phyloP scores from a whole-genome alignment of 2,888 invertebrate species.

The Epinotia brunnichana region DNA sequence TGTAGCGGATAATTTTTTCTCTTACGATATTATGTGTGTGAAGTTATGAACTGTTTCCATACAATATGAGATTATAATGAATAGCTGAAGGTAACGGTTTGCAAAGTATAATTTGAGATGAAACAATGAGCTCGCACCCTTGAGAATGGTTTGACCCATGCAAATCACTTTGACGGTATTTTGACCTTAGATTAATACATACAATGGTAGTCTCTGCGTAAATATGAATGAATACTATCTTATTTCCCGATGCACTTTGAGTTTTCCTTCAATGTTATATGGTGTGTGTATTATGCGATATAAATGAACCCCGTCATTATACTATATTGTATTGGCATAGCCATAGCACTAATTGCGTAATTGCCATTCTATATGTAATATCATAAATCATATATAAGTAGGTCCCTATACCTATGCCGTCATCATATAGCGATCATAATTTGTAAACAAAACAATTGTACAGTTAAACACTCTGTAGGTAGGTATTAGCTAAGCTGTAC shows the following conservation, averaged over 20 bases:
- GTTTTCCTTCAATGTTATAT: no score
- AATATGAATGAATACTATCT: constrained; percentile 13
- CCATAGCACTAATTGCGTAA: no score
- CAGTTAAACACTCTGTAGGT: no score
- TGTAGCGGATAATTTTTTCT: neutral
- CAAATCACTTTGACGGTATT: constrained; percentile 21
- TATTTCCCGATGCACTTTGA: neutral
- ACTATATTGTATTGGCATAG: no score
- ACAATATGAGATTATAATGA: constrained; percentile 45
- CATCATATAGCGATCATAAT: no score
- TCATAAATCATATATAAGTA: no score
- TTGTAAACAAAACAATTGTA: no score
- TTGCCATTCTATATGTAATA: no score
- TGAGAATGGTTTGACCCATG: constrained; percentile 27
- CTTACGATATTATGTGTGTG: constrained; percentile 13
- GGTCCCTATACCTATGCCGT: no score
- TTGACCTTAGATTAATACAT: constrained; percentile 13
- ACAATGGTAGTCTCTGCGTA: constrained; percentile 18
- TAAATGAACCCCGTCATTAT: no score
- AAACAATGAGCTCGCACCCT: constrained; percentile 34
- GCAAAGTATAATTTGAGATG: constrained; percentile 29
- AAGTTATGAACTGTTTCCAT: constrained; percentile 36
- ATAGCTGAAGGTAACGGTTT: constrained; percentile 28
- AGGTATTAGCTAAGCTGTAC: no score
- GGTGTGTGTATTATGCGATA: no score